These are phyloP conservation scores for Drosophila kuntzei DNA, from an alignment of 2,888 invertebrate species.

Conservation along the genomic window DNA sequence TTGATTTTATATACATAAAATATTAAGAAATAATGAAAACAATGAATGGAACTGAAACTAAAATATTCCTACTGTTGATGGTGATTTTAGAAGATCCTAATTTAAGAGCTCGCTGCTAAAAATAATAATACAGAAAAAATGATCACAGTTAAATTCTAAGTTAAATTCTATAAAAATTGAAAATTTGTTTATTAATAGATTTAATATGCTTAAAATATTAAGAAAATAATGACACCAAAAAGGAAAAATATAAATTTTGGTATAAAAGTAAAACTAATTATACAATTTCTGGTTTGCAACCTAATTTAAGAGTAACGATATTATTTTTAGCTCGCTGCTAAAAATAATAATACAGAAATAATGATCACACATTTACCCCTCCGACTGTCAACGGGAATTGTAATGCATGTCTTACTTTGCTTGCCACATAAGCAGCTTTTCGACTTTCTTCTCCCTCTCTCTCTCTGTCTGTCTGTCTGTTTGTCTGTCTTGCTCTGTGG, in stretches of 20 bases:
- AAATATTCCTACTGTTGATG: slow-evolving; percentile 26
- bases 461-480: neutral
- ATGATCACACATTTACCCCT: neutral
- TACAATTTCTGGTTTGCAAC: neutral
- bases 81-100: too few species aligned
- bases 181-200: too few species aligned
- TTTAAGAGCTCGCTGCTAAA: too few species aligned
- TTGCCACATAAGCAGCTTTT: slow-evolving; percentile 45
- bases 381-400: slow-evolving; percentile 10
- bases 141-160: too few species aligned
- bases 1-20: too few species aligned
- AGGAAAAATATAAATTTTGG: too few species aligned
- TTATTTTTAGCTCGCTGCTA: slow-evolving; percentile 10
- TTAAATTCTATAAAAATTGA: too few species aligned
- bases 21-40: too few species aligned
- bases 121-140: too few species aligned
- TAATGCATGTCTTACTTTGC: slow-evolving; percentile 23
- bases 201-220: too few species aligned
- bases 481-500: neutral
- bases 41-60: slow-evolving; percentile 2
- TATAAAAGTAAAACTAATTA: neutral
- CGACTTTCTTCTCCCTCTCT: neutral
- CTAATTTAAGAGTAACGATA: neutral
- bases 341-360: slow-evolving; percentile 1
- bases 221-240: too few species aligned